A percentile compares a stretch with the other conserved stretches of the same genome.
Evolutionary conservation across 2,888 invertebrate species (phyloP).

Genomic region (Cephus spinipes): DNA sequence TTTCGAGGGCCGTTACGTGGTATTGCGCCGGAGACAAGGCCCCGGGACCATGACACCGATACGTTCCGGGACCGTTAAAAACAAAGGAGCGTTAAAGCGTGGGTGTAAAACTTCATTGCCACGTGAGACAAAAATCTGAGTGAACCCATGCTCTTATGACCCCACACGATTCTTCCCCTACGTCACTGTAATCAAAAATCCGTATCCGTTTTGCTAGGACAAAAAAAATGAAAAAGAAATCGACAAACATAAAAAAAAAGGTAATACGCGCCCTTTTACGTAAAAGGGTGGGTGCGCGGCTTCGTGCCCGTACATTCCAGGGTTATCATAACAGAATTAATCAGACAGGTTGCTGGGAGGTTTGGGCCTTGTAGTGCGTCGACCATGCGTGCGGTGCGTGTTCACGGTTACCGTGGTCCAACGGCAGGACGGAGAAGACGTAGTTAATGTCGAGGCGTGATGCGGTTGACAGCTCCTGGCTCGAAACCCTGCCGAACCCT

Average conservation of each 20-base stretch:
- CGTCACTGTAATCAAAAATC: not conserved
- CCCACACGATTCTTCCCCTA: not conserved
- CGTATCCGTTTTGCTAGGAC: not conserved
- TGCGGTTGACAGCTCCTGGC: constrained; percentile 35
- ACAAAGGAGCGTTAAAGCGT: constrained; percentile 5
- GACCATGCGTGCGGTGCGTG: constrained; percentile 35
- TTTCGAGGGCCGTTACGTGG: constrained; percentile 32
- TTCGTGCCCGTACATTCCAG: constrained; percentile 37
- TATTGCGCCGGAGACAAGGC: constrained; percentile 10
- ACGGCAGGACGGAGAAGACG: constrained; percentile 17
- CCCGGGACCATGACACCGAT: constrained; percentile 36
- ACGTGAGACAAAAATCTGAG: not conserved
- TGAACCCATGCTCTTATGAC: not conserved
- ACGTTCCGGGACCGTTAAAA: constrained; percentile 23
- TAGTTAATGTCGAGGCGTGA: constrained; percentile 38
- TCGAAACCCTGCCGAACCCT: constrained; percentile 16
- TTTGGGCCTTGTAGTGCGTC: constrained; percentile 22
- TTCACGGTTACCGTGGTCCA: constrained; percentile 8
- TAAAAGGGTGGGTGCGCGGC: constrained; percentile 6
- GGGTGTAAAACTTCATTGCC: not conserved
- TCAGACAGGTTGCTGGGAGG: constrained; percentile 34
- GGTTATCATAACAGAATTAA: constrained; percentile 48
- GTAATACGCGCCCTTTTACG: not conserved
- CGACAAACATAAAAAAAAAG: not conserved
- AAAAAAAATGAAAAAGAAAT: not conserved